phyloP scores from a whole-genome alignment of 2,888 invertebrate genomes.

The Chydorus sphaericus region DNA sequence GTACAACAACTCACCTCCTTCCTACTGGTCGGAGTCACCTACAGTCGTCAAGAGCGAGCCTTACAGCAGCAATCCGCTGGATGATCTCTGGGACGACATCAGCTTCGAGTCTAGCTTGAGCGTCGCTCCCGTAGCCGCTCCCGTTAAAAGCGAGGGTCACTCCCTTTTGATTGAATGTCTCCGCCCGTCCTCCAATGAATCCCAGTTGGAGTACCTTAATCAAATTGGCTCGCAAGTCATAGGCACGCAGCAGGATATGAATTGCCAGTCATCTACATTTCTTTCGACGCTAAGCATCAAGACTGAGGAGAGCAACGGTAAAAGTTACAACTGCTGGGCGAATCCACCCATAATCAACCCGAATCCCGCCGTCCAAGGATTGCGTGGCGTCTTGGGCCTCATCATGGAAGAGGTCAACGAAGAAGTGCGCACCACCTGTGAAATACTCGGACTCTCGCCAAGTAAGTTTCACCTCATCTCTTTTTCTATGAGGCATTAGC shows the following conservation, averaged over 20 bases:
- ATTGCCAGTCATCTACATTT: not conserved
- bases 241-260: too few species aligned
- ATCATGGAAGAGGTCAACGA: constrained; percentile 33
- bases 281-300: not conserved
- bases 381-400: constrained; percentile 8
- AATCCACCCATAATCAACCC: not conserved
- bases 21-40: not conserved
- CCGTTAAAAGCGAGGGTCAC: constrained; percentile 26
- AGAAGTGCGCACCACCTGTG: constrained; percentile 45
- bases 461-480: constrained; percentile 53
- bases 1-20: not conserved
- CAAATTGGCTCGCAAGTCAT: not conserved
- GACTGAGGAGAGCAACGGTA: not conserved
- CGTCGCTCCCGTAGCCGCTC: constrained; percentile 1
- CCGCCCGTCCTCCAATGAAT: constrained; percentile 3
- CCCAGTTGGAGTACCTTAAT: constrained; percentile 1
- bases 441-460: constrained; percentile 69
- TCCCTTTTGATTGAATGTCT: constrained; percentile 63
- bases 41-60: constrained; percentile 11
- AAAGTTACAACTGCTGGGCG: not conserved
- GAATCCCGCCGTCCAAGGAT: constrained; percentile 27
- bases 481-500: not conserved
- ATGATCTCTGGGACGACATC: constrained; percentile 13
- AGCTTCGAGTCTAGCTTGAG: not conserved
- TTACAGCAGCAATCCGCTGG: constrained; percentile 12